phyloP scores from a whole-genome alignment of 2,113 vertebrate genomes.

The Rhea americana region DNA sequence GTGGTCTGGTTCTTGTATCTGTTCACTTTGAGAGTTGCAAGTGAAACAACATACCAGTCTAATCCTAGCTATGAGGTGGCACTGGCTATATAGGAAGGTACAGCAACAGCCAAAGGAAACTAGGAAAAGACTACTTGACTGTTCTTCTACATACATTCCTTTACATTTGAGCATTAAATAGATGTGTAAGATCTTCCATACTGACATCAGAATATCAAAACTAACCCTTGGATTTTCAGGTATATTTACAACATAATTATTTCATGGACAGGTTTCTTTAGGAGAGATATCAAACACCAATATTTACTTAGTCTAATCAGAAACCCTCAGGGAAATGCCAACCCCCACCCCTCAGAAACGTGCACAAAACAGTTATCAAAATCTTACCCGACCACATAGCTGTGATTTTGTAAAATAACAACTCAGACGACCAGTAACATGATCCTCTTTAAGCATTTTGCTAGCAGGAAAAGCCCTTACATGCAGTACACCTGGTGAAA shows the following conservation, averaged over 20 bases:
- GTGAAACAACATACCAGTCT: constrained; percentile 73
- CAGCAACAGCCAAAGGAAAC: constrained; percentile 77
- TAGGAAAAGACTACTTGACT: constrained; percentile 74
- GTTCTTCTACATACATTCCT: constrained; percentile 75
- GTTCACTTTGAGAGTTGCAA: constrained; percentile 69
- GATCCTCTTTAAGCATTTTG: constrained; percentile 81
- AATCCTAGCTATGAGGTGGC: constrained; percentile 67
- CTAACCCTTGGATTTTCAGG: constrained; percentile 79
- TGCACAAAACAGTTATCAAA: constrained; percentile 85
- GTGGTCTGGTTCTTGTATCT: constrained; percentile 75
- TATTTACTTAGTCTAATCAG: constrained; percentile 78
- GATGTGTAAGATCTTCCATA: constrained; percentile 81
- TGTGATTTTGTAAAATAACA: constrained; percentile 83
- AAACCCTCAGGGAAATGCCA: constrained; percentile 82
- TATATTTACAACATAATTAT: constrained; percentile 81
- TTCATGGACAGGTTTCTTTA: constrained; percentile 77
- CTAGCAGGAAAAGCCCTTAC: constrained; percentile 85
- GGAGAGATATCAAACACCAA: constrained; percentile 80
- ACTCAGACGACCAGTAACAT: constrained; percentile 83
- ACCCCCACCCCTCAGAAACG: constrained; percentile 80
- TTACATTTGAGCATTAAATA: constrained; percentile 75
- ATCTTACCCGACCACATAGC: constrained; percentile 80
- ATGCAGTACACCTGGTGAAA: constrained; percentile 81
- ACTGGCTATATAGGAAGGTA: constrained; percentile 73
- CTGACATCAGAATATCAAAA: constrained; percentile 82